These are phyloP conservation scores for Aythya baeri DNA, from an alignment of 2,113 vertebrate species.

Conservation along the genomic window DNA sequence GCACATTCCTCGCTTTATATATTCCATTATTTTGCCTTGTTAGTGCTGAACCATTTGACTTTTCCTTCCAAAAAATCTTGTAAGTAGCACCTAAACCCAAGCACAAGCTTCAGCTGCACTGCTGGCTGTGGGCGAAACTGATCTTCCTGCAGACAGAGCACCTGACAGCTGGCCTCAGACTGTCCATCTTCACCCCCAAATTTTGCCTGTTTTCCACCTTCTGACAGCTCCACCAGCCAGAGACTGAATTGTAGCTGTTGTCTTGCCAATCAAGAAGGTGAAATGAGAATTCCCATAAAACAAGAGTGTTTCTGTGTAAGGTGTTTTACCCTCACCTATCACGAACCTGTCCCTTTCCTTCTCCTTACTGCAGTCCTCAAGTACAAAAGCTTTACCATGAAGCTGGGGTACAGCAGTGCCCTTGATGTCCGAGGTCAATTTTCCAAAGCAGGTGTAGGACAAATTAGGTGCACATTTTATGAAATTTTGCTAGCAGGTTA, in stretches of 20 bases:
- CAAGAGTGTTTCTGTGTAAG: neutral
- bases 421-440: neutral
- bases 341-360: fast-evolving
- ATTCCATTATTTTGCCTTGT: neutral
- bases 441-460: neutral
- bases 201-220: neutral
- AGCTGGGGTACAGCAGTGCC: neutral
- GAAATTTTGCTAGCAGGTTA: neutral
- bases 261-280: neutral
- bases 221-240: neutral
- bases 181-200: neutral
- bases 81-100: neutral
- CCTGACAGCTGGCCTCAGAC: neutral
- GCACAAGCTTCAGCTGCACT: fast-evolving
- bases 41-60: neutral
- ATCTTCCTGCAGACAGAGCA: neutral
- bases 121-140: neutral
- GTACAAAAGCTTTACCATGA: neutral
- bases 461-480: neutral
- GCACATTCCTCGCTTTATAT: neutral
- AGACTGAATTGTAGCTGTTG: neutral
- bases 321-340: neutral
- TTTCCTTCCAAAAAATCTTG: neutral
- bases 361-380: neutral
- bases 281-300: neutral